Base-by-base conservation (phyloP, 2,888 invertebrate genomes). In the Pegoplata infirma region DNA sequence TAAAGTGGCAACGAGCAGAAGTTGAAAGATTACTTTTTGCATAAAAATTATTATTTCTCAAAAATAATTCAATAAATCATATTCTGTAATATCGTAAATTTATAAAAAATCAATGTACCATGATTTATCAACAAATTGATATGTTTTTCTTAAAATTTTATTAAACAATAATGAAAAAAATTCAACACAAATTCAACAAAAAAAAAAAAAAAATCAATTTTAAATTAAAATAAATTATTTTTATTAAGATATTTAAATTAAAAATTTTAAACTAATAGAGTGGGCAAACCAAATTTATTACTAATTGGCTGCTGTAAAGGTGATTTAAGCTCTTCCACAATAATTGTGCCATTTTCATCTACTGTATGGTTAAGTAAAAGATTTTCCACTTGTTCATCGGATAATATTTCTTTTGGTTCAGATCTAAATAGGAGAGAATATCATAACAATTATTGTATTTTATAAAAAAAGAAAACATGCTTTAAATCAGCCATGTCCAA, bases 351-450 rank as follows among this genome's bases (percentile, higher is more conserved):
- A 59, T 87, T 85, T 82, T 88, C 85, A 67, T 88, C 87, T 76
- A 88, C 87, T 73, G 84, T 84, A 72, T 86, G 88, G 73, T 88
- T 87, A 75, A 88, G 84, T 64, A 89, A 84, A 76, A 89, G 85
- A 84, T 89, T 89, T 83, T 89, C 89, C 72, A 89, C 88, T 84
- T 89, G 89, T 72, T 89, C 89, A 82, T 89, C 89, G 71, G 90
- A 88, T 80, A 89, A 86, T 80, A 87, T 82, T 80, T 89, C 89
- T 84, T 90, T 89, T 63, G 88, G 87, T 72, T 90, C 90, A 79
- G 88, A 85, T 76, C 79, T 79, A 56, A 12, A 47, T 51, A 32
- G n/a, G 16, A 19, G n/a, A 32, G 8, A 71, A 71, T 40, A n/a
- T 40, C 12, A 40, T n/a, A n/a, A n/a, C 10, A 40, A 40, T n/a